Evolutionary conservation across 1,140 invertebrate genomes (phyloP).

Genomic region (Danaus plexippus): DNA sequence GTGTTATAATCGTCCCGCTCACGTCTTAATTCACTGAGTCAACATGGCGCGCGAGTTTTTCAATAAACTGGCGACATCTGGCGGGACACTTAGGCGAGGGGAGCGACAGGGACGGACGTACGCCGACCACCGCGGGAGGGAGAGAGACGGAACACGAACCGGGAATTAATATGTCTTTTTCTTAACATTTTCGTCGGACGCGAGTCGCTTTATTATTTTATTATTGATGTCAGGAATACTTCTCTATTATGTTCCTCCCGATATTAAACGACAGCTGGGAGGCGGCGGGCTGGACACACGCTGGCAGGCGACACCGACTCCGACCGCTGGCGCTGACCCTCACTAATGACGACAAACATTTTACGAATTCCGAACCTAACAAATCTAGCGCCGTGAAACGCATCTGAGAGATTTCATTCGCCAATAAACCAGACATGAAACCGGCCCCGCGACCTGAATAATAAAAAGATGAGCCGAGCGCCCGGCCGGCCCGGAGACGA

Average conservation of each 20-base stretch:
- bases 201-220: conserved; percentile 54
- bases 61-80: conserved; percentile 65
- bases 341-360: too few relatives aligned
- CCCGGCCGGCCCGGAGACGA: conserved; percentile 10
- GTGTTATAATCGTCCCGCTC: too few relatives aligned
- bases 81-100: conserved; percentile 55
- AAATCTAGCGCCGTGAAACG: too few relatives aligned
- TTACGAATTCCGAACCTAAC: too few relatives aligned
- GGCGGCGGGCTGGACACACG: too few relatives aligned
- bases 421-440: too few relatives aligned
- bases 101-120: conserved; percentile 33
- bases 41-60: conserved; percentile 59
- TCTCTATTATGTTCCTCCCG: conserved; percentile 32
- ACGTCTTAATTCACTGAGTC: conserved; percentile 64
- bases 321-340: too few relatives aligned
- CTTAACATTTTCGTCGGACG: conserved; percentile 49
- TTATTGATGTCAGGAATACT: conserved; percentile 53
- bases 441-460: too few relatives aligned
- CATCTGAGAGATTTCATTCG: too few relatives aligned
- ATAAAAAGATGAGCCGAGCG: too few relatives aligned
- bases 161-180: conserved; percentile 65
- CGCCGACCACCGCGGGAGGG: conserved; percentile 8
- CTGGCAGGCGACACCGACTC: too few relatives aligned
- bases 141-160: conserved; percentile 25
- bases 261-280: conserved; percentile 7